Conservation (phyloP, 2,113 vertebrate genomes). For the human region DNA sequence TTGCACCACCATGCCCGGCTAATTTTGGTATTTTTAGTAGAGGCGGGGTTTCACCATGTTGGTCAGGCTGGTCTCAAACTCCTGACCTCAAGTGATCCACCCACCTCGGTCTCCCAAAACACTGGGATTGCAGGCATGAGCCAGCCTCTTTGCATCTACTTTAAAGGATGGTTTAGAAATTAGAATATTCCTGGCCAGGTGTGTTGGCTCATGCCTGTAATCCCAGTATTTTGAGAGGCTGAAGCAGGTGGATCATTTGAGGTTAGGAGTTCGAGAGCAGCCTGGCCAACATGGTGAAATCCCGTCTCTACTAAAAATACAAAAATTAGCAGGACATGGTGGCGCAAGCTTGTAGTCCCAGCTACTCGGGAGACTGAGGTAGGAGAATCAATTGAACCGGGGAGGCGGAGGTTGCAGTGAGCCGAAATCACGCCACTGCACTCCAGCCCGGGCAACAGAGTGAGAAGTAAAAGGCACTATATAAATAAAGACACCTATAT, state of each 20-base stretch:
- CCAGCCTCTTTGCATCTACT: background rate
- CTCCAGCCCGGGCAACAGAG: background rate
- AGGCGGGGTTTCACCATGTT: too few relatives aligned
- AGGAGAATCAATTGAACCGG: background rate
- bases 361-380: background rate
- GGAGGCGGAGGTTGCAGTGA: background rate
- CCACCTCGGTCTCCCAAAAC: too few relatives aligned
- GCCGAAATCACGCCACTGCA: background rate
- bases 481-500: background rate
- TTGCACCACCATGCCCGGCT: too few relatives aligned
- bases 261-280: background rate
- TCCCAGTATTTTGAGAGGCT: background rate
- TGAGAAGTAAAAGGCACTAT: background rate
- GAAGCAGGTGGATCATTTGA: background rate
- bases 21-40: too few relatives aligned
- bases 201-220: background rate
- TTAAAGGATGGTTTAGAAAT: slow-evolving; percentile 28
- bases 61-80: too few relatives aligned
- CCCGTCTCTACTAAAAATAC: background rate
- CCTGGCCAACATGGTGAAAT: background rate
- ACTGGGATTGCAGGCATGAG: too few relatives aligned
- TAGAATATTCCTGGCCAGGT: background rate
- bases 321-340: background rate
- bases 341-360: background rate
- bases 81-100: too few relatives aligned